Evolutionary conservation across 1,140 invertebrate species (phyloP).

Genomic region (Brachystomella parvula): DNA sequence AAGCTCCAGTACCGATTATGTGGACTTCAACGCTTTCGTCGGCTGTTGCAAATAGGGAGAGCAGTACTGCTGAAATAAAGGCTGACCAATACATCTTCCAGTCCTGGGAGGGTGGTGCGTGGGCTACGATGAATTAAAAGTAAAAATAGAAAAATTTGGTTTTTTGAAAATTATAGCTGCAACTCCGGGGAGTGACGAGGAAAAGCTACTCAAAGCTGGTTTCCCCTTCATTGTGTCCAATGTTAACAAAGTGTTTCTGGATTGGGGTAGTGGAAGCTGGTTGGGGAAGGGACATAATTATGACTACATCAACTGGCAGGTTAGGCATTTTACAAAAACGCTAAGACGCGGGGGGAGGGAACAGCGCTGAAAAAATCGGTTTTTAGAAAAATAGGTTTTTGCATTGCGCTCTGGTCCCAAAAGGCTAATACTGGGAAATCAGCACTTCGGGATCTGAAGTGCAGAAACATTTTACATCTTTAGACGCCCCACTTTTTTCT

Average conservation of each 20-base stretch:
- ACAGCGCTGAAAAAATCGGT: no score
- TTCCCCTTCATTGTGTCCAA: slow-evolving; percentile 41
- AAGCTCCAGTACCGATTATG: slow-evolving; percentile 48
- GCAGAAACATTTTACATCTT: no score
- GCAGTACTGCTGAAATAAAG: slow-evolving; percentile 46
- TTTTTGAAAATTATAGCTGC: slow-evolving; percentile 17
- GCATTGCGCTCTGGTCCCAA: no score
- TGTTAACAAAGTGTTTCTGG: slow-evolving; percentile 39
- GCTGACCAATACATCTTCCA: slow-evolving; percentile 41
- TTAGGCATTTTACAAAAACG: no score
- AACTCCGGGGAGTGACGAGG: slow-evolving; percentile 23
- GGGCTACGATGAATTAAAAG: no score
- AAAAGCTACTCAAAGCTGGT: slow-evolving; percentile 49
- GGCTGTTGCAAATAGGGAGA: slow-evolving; percentile 46
- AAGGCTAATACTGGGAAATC: no score
- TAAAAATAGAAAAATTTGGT: slow-evolving; percentile 44
- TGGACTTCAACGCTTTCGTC: slow-evolving; percentile 71
- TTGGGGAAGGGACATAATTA: slow-evolving; percentile 29
- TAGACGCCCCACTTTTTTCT: no score
- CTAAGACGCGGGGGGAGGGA: no score
- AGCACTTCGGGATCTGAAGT: no score
- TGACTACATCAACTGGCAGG: slow-evolving; percentile 28
- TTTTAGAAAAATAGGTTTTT: no score
- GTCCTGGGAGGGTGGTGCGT: slow-evolving; percentile 62
- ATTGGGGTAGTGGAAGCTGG: slow-evolving; percentile 37